Evolutionary conservation across 2,113 vertebrate genomes (phyloP).

Genomic region (Pontoporia blainvillei): DNA sequence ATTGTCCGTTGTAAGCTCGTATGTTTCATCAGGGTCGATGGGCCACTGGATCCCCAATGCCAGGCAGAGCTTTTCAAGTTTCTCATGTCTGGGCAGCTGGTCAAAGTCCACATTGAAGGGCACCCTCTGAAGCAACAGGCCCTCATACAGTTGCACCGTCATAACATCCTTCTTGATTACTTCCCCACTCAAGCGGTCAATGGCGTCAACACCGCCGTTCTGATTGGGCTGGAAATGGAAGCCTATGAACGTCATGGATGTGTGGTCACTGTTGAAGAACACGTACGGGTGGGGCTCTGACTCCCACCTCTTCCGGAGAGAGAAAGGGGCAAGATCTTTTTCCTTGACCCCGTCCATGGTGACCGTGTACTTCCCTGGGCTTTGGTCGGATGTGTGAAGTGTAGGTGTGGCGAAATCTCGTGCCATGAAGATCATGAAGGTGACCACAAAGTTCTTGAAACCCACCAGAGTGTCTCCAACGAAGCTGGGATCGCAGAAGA

Average conservation of each 20-base stretch:
- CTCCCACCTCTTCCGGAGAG: constrained; percentile 93
- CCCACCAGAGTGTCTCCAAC: constrained; percentile 87
- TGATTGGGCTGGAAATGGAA: constrained; percentile 85
- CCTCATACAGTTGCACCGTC: constrained; percentile 81
- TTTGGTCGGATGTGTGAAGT: constrained; percentile 91
- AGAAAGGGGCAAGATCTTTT: constrained; percentile 92
- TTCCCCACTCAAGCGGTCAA: constrained; percentile 78
- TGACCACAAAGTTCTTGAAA: constrained; percentile 95
- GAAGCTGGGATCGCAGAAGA: constrained; percentile 87
- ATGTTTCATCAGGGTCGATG: constrained; percentile 91
- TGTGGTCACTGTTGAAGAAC: constrained; percentile 93
- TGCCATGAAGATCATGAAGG: constrained; percentile 97
- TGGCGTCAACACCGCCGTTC: constrained; percentile 80
- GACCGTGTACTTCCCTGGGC: constrained; percentile 80
- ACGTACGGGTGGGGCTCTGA: constrained; percentile 95
- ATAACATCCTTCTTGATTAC: constrained; percentile 89
- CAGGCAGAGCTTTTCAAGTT: constrained; percentile 88
- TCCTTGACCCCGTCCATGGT: constrained; percentile 78
- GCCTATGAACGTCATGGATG: constrained; percentile 96
- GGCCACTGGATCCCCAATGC: constrained; percentile 89
- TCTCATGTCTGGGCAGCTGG: constrained; percentile 83
- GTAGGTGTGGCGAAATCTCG: constrained; percentile 96
- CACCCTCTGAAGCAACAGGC: constrained; percentile 86
- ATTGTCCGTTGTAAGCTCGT: constrained; percentile 95
- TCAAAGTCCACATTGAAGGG: constrained; percentile 94